These are phyloP conservation scores for Diceros bicornis DNA, from an alignment of 2,797 vertebrate species.

Conservation along the genomic window DNA sequence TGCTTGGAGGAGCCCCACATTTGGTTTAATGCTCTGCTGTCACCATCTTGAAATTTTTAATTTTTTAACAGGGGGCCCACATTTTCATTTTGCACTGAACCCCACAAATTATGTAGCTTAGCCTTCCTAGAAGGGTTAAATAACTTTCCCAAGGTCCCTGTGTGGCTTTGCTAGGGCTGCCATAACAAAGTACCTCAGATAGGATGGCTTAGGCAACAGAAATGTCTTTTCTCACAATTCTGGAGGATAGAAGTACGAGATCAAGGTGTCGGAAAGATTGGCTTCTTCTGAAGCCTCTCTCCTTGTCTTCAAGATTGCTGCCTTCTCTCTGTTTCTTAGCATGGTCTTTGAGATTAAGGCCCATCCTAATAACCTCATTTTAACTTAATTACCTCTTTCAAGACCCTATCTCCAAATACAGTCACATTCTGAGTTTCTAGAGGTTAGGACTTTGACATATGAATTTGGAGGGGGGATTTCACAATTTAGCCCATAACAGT, in stretches of 20 bases:
- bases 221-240: neutral
- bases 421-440: neutral
- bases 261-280: rapidly evolving
- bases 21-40: neutral
- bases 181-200: neutral
- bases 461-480: neutral
- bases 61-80: neutral
- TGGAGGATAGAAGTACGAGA: neutral
- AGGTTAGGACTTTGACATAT: neutral
- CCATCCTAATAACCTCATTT: neutral
- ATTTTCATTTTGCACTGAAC: neutral
- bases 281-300: neutral
- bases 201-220: neutral
- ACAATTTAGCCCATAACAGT: too few species aligned
- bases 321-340: neutral
- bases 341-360: neutral
- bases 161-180: neutral
- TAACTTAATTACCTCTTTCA: neutral
- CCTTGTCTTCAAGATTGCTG: neutral
- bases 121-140: neutral
- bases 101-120: neutral
- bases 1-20: neutral
- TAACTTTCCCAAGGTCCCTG: neutral
- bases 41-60: neutral
- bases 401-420: neutral